A percentile compares a stretch with the other conserved stretches of the same genome.
These are phyloP conservation scores for Zoanthus sociatus DNA, from an alignment of 92 coral and sea anemone species.

Conservation along the genomic window DNA sequence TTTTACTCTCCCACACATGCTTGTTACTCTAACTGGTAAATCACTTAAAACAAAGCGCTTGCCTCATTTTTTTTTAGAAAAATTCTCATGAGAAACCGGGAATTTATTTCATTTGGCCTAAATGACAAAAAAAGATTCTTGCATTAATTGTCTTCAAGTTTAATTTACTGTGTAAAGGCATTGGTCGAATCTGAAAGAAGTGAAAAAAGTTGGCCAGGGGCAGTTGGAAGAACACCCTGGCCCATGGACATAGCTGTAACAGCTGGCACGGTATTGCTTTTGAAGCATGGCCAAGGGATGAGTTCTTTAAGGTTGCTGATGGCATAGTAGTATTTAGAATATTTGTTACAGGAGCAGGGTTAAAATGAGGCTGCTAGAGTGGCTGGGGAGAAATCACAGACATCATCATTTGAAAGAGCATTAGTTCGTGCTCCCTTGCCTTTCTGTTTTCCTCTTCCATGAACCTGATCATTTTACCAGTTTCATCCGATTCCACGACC, in stretches of 20 bases:
- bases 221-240: background rate
- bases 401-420: slow-evolving; percentile 11
- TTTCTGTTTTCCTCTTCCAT: slow-evolving; percentile 15
- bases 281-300: slow-evolving; percentile 12
- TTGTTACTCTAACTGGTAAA: no score
- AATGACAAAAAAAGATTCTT: no score
- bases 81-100: no score
- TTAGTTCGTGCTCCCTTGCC: slow-evolving; percentile 13
- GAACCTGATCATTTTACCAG: no score
- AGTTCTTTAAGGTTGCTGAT: background rate
- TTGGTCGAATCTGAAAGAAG: background rate
- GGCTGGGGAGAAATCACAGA: slow-evolving; percentile 6
- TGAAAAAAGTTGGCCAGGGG: slow-evolving; percentile 5
- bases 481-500: background rate
- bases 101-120: no score
- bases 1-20: no score
- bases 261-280: background rate
- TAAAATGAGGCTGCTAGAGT: background rate
- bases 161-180: background rate
- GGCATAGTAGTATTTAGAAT: slow-evolving; percentile 12
- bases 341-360: background rate
- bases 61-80: no score
- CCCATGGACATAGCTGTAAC: background rate
- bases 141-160: background rate
- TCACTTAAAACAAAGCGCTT: no score